Base-by-base conservation (phyloP, 2,888 invertebrate genomes). In the Notodonta dromedarius region DNA sequence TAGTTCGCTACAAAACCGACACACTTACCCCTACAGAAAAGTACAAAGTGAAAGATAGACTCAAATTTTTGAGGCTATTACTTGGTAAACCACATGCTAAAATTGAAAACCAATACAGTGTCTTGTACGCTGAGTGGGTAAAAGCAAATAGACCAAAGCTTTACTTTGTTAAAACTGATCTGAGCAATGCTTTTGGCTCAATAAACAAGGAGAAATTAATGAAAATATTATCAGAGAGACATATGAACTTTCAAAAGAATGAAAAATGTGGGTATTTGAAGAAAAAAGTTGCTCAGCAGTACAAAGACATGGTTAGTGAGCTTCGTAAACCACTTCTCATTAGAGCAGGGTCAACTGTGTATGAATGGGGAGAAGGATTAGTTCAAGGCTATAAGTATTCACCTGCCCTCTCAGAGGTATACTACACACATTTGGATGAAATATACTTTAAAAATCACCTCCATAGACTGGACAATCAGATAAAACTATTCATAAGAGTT, bases 371-470 rank as follows among this genome's bases (percentile, higher is more conserved):
- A 57, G 79, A 86, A 70, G 94, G 94, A 46, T 78, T 94, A 39
- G 90, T 94, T 1, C 94, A 94, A 72, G 94, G 94, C 2, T 93
- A 93, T 63, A 90, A 89, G 73, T 93, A 89, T 74, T 94, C 94
- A 1, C 94, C 94, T n/a, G 92, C 91, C 0, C 78, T 94, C 1
- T 93, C 93, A 0, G 94, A 94, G 72, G 74, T 94, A 7, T 94
- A 93, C 66, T 94, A 94, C 67, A 80, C 79, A 48, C 75, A 88
- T 74, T 74, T 92, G 66, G 94, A 94, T 79, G 73, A 86, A 58
- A 58, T 78, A 40, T 88, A 89, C 71, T 89, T 93, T 68, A 61
- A 76, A 0, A 69, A 88, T 6, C 84, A 87, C 64, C 40, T 86
- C 1, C 69, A 75, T 58, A 70, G 63, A 8, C 56, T 71, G 24